These are phyloP conservation scores for Minunthozetes semirufus DNA, from an alignment of 2,888 invertebrate genomes.

Conservation along the genomic window DNA sequence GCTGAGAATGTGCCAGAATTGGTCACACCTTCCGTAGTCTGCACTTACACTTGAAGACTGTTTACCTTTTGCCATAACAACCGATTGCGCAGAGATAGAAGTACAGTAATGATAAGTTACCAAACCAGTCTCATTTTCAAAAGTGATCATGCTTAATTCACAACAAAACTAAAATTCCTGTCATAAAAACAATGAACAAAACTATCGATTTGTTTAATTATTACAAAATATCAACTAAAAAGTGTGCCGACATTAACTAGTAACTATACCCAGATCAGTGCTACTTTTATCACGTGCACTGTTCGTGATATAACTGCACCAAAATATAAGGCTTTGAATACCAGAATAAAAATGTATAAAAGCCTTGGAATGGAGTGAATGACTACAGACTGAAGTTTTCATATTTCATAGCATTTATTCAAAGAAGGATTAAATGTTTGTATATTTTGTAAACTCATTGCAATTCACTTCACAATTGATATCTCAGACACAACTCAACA, in stretches of 20 bases:
- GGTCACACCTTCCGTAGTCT: neutral
- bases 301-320: conserved; percentile 13
- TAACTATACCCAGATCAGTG: neutral
- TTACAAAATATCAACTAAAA: no score
- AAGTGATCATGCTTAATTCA: no score
- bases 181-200: no score
- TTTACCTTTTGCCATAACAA: no score
- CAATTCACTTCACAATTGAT: no score
- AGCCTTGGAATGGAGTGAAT: conserved; percentile 24
- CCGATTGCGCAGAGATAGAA: neutral
- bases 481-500: no score
- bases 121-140: no score
- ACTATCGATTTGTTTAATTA: no score
- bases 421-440: neutral
- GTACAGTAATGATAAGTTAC: neutral
- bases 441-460: neutral
- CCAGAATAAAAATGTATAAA: neutral
- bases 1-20: neutral
- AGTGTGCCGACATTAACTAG: no score
- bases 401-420: neutral
- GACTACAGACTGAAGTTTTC: conserved; percentile 12
- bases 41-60: neutral
- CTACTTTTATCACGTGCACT: neutral
- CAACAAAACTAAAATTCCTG: no score
- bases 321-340: neutral